Conservation (phyloP, 2,113 vertebrate genomes). For the Macquaria australasica region DNA sequence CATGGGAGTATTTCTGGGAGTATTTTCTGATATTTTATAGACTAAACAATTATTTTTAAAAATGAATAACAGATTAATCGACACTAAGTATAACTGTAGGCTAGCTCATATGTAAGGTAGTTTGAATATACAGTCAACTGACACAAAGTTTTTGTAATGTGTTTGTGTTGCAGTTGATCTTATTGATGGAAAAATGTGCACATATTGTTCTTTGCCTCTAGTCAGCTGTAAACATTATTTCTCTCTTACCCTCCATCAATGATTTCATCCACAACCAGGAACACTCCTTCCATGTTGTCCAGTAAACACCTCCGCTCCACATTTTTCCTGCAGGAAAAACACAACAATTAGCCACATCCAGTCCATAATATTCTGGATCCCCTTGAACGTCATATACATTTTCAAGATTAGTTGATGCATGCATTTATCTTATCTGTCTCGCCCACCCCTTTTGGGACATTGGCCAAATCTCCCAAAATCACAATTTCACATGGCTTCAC, state of each 20-base stretch:
- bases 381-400: background rate
- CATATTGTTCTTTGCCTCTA: background rate
- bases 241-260: conserved; percentile 89
- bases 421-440: no score
- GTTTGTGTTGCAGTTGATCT: background rate
- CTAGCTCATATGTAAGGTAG: background rate
- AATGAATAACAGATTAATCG: background rate
- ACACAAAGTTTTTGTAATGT: background rate
- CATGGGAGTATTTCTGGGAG: background rate
- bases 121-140: background rate
- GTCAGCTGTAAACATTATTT: background rate
- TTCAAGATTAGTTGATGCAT: no score
- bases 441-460: no score
- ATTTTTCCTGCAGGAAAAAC: conserved; percentile 83
- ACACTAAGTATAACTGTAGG: no score
- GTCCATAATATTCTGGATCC: background rate
- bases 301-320: conserved; percentile 88
- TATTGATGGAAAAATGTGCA: background rate
- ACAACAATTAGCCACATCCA: background rate
- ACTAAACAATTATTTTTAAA: background rate
- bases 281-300: conserved; percentile 90
- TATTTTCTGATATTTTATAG: background rate
- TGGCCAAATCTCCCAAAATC: no score
- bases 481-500: no score
- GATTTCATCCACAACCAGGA: conserved; percentile 90